Conservation (phyloP, 2,113 vertebrate genomes). For the Nestor notabilis region DNA sequence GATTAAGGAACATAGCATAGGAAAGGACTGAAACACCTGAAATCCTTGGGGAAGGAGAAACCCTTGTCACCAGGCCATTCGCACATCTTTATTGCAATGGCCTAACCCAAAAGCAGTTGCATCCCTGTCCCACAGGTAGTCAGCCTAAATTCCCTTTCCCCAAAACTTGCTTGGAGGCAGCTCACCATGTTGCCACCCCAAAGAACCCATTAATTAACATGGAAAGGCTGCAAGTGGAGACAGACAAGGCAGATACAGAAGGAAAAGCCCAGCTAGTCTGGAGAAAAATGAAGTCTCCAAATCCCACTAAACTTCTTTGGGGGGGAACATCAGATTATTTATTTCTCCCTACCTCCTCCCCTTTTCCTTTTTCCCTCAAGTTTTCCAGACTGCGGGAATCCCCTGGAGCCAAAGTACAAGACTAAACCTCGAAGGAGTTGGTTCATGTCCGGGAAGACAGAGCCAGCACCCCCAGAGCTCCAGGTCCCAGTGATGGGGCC, state of each 20-base stretch:
- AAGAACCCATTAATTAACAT: not conserved
- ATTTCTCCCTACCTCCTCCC: not conserved
- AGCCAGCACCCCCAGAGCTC: not conserved
- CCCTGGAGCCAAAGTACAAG: not conserved
- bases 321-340: too few species aligned
- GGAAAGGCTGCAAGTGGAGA: not conserved
- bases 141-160: not conserved
- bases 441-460: accelerated
- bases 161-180: not conserved
- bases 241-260: not conserved
- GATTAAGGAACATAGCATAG: not conserved
- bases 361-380: not conserved
- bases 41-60: not conserved
- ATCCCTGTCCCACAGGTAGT: accelerated
- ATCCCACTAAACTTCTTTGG: not conserved
- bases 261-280: not conserved
- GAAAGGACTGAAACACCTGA: not conserved
- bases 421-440: not conserved
- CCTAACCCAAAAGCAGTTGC: not conserved
- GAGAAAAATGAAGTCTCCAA: not conserved
- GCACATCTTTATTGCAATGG: not conserved
- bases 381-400: not conserved
- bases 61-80: not conserved
- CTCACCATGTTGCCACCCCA: not conserved
- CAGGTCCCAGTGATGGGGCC: accelerated